A percentile compares a stretch with the other conserved stretches of the same genome.
phyloP scores from a whole-genome alignment of 2,113 vertebrate species.

The Danionella cerebrum region DNA sequence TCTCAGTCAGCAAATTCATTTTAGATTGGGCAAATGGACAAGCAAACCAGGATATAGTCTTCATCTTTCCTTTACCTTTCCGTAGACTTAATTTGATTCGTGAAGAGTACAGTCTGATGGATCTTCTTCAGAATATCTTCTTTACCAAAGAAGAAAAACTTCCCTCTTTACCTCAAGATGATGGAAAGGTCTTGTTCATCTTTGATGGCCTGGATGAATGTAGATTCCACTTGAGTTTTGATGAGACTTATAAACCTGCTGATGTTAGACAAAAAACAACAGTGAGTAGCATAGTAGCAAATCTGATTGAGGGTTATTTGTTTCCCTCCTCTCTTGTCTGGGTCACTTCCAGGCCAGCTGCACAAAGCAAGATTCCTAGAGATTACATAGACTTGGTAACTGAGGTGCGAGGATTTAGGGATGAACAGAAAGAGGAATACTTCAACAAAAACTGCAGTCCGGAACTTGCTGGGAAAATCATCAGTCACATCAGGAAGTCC shows the following conservation, averaged over 20 bases:
- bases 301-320: background rate
- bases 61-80: conserved; percentile 32
- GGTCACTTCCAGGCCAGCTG: background rate
- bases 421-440: background rate
- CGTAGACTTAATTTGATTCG: background rate
- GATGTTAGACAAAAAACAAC: background rate
- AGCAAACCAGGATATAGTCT: conserved; percentile 15
- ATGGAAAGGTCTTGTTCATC: background rate
- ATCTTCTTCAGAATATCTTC: background rate
- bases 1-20: conserved; percentile 28
- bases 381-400: background rate
- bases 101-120: background rate
- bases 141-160: background rate
- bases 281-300: background rate
- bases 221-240: background rate
- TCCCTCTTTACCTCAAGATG: background rate
- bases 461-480: conserved; percentile 6
- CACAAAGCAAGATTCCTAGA: background rate
- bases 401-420: background rate
- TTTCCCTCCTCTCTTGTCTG: background rate
- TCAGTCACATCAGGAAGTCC: conserved; percentile 22
- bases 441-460: background rate
- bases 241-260: background rate
- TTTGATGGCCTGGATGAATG: conserved; percentile 4
- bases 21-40: conserved; percentile 2